Base-by-base conservation (phyloP, 2,888 invertebrate species). In the Troglohyphantes excavatus region DNA sequence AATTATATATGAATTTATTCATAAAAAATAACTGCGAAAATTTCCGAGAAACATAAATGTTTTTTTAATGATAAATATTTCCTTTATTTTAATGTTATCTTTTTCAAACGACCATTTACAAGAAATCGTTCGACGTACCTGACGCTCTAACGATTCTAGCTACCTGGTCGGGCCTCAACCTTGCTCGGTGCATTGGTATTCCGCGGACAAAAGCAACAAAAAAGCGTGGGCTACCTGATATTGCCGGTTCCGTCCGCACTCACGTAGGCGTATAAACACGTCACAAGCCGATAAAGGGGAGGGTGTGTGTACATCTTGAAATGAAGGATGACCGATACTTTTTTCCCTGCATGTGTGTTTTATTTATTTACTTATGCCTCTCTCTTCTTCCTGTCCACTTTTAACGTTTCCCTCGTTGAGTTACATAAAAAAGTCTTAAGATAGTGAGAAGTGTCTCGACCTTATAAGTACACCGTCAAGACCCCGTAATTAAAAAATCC, bases 151-250 rank as follows among this genome's bases (percentile, higher is more conserved):
- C 53, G 53, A 53, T 53, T n/a, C 2, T n/a, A 53, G 53, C 53
- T 53, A 53, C 53, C 53, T 53, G 53, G 39, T 17, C 29, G 75
- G 61, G 59, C 75, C 75, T 19, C 75, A 59, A 53, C 27, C 73
- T 46, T 61, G 29, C 26, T 75, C 53, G 19, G 27, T 29, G 46
- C 13, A 75, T 75, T 75, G 27, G 29, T 81, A 81, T 81, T 68
- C 81, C 17, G 53, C n/a, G 53, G 5, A 5, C n/a, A 53, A 53
- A n/a, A 53, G 5, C 53, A 9, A 13, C 39, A 46, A 53, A 53
- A 53, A 53, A 53, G 53, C 53, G 53, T 53, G 53, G 53, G 53
- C 53, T 53, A 53, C 53, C 53, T 53, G 13, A 53, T 53, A 53
- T 53, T 53, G 17, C 53, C 17, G 33, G 33, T 33, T 33, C 33